A percentile compares a stretch with the other conserved stretches of the same genome.
Evolutionary conservation across 2,797 vertebrate genomes (phyloP).

Genomic region (Gymnodraco acuticeps): DNA sequence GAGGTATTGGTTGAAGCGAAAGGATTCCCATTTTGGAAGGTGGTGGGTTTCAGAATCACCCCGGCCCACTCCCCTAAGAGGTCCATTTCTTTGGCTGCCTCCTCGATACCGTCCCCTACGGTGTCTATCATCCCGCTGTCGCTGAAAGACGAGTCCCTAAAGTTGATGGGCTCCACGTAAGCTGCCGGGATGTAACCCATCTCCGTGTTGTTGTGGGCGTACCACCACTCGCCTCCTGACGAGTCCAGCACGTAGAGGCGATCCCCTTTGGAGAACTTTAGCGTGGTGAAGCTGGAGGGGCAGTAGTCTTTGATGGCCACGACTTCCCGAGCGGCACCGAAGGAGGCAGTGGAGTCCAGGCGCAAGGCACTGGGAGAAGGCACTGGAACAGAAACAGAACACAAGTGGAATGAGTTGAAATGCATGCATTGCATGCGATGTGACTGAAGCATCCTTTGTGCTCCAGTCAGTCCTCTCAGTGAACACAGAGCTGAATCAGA

Average conservation of each 20-base stretch:
- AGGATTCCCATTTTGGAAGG: slow-evolving; percentile 88
- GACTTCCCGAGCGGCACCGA: slow-evolving; percentile 92
- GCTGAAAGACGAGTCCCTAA: slow-evolving; percentile 89
- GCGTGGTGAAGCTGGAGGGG: slow-evolving; percentile 95
- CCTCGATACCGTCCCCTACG: slow-evolving; percentile 88
- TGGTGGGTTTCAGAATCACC: slow-evolving; percentile 78
- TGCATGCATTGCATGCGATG: neutral
- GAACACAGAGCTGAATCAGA: no score
- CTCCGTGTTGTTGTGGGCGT: slow-evolving; percentile 97
- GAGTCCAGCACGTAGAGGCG: slow-evolving; percentile 94
- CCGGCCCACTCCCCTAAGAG: slow-evolving; percentile 89
- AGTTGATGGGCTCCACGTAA: slow-evolving; percentile 91
- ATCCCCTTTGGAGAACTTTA: slow-evolving; percentile 97
- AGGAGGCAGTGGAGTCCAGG: slow-evolving; percentile 87
- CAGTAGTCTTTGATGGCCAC: slow-evolving; percentile 97
- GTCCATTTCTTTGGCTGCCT: slow-evolving; percentile 89
- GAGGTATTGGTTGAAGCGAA: slow-evolving; percentile 87
- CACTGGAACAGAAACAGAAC: slow-evolving; percentile 78
- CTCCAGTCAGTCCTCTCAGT: no score
- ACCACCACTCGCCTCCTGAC: slow-evolving; percentile 97
- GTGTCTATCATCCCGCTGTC: slow-evolving; percentile 95
- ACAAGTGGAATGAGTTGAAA: no score
- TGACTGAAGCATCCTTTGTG: no score
- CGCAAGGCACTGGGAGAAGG: slow-evolving; percentile 96
- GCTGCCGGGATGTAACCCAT: slow-evolving; percentile 98